Base-by-base conservation (phyloP, 1,140 invertebrate species). In the Drosophila chauvacae region DNA sequence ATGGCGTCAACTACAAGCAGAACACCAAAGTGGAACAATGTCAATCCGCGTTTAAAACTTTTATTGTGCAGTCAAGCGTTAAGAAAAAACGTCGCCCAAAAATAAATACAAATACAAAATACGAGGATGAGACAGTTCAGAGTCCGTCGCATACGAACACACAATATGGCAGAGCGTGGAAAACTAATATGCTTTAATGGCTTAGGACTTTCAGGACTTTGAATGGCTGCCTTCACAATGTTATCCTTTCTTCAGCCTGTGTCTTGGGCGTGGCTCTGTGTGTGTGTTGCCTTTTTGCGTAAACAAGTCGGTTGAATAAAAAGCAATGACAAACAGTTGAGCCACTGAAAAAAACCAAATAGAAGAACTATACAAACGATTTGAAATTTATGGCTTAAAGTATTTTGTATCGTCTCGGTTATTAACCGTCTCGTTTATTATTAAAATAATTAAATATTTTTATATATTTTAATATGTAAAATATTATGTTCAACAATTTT, bases 161-260 rank as follows among this genome's bases (percentile, higher is more conserved):
- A 47, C 63, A 57, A 78, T 72, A 82, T 75, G 78, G 73, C 56
- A 41, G 9, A 26, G 61, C 59, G 80, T 48, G 45, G 62, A 79
- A 90, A 87, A 90, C 83, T 87, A 90, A 87, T 87, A 87, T 87
- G 85, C 85, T 87, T 84, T 87, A 87, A 87, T 87, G 83, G 83
- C 81, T 87, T 87, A 87, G 80, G 84, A 87, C 72, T 90, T 88
- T 87, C 66, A 80, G 85, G 76, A 84, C 77, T 90, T 87, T 84
- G 80, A 84, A 87, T 88, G 84, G 85, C 68, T 83, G 83, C 77
- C 61, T 44, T 50, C 42, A 90, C 81, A 87, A 80, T 84, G 85
- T 84, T 87, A 88, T 84, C 85, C 83, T 80, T 87, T 71, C 44
- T 57, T 84, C 65, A 37, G 63, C 48, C 73, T 50, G 30, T 65